phyloP scores from a whole-genome alignment of 2,888 invertebrate species.

The Frankliniella fusca region DNA sequence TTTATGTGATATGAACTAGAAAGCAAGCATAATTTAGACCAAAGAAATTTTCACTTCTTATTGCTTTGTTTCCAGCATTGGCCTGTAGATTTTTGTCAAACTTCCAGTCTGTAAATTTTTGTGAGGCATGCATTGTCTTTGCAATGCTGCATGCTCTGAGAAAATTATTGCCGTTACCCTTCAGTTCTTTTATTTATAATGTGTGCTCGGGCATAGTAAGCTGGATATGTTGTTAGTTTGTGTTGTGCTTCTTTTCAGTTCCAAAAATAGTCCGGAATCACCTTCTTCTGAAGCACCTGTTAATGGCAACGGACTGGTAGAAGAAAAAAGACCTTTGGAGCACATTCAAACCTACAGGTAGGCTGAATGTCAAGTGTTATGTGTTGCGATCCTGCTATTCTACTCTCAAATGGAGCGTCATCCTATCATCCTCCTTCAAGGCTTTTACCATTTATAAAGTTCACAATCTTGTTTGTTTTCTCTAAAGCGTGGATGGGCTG shows the following conservation, averaged over 20 bases:
- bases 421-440: background rate
- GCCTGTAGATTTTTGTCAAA: slow-evolving; percentile 8
- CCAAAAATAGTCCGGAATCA: slow-evolving; percentile 27
- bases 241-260: slow-evolving; percentile 13
- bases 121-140: background rate
- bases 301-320: slow-evolving; percentile 59
- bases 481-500: background rate
- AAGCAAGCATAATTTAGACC: no score
- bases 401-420: background rate
- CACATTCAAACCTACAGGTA: slow-evolving; percentile 76
- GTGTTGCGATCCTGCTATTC: slow-evolving; percentile 27
- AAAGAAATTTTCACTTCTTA: slow-evolving; percentile 29
- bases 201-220: background rate
- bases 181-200: background rate
- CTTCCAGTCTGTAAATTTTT: background rate
- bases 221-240: slow-evolving; percentile 21
- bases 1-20: no score
- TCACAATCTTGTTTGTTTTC: background rate
- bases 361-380: slow-evolving; percentile 41
- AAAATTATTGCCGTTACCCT: background rate
- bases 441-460: background rate
- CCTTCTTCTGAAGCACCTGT: slow-evolving; percentile 41
- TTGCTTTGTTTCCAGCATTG: background rate
- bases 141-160: slow-evolving; percentile 15
- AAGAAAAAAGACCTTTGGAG: slow-evolving; percentile 61